A percentile compares a stretch with the other conserved stretches of the same genome.
These are phyloP conservation scores for Lottia gigantea DNA, from an alignment of 2,888 invertebrate genomes.

Conservation along the genomic window DNA sequence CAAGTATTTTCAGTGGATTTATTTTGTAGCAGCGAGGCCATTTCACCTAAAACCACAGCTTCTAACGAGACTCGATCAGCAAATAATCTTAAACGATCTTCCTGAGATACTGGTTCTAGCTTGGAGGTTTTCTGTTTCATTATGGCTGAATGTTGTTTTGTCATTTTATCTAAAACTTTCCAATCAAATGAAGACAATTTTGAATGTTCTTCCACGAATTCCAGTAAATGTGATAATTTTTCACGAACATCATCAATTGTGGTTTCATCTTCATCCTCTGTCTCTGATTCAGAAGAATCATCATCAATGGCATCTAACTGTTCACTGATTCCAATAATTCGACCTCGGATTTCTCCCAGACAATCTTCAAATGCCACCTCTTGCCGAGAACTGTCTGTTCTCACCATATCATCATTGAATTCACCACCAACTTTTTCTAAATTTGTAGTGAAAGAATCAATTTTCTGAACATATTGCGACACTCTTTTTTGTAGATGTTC, in stretches of 20 bases:
- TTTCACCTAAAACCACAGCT: conserved; percentile 55
- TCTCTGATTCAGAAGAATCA: conserved; percentile 50
- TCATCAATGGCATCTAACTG: conserved; percentile 42
- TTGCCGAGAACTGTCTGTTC: conserved; percentile 26
- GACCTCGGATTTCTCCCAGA: conserved; percentile 46
- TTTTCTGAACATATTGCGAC: conserved; percentile 45
- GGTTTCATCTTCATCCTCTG: conserved; percentile 37
- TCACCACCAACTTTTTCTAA: conserved; percentile 36
- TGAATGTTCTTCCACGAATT: conserved; percentile 49
- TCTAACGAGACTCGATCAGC: conserved; percentile 59
- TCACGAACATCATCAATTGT: conserved; percentile 46
- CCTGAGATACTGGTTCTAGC: conserved; percentile 29
- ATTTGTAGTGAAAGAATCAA: conserved; percentile 41
- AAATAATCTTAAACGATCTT: conserved; percentile 36
- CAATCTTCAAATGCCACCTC: conserved; percentile 48
- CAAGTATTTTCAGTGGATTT: conserved; percentile 43
- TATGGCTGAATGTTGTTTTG: conserved; percentile 38
- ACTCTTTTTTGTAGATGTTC: conserved; percentile 36
- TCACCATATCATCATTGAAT: conserved; percentile 31
- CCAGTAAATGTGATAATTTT: conserved; percentile 43
- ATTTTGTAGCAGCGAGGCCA: conserved; percentile 53
- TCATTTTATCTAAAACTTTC: conserved; percentile 49
- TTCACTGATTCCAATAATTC: conserved; percentile 38
- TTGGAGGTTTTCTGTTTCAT: conserved; percentile 29
- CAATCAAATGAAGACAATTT: conserved; percentile 51